Evolutionary conservation across 2,888 invertebrate species (phyloP).

Genomic region (Lumbricus terrestris): DNA sequence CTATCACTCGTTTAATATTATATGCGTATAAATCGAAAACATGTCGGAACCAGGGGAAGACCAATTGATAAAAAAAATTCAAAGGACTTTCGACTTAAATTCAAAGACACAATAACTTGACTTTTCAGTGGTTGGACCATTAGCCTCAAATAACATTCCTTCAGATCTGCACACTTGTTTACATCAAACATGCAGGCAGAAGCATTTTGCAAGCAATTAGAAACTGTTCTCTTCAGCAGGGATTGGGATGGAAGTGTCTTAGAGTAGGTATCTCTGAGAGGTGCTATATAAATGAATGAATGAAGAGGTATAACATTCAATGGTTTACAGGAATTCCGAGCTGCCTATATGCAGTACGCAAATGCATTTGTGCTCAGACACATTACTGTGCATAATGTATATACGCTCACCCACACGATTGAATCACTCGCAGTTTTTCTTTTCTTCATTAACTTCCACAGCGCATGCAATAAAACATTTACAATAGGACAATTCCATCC

Average conservation of each 20-base stretch:
- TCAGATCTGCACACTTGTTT: neutral
- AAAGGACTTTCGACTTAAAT: too few relatives aligned
- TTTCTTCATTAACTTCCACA: neutral
- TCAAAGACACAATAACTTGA: neutral
- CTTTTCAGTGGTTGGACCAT: neutral
- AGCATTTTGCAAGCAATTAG: neutral
- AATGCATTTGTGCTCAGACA: neutral
- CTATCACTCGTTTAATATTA: too few relatives aligned
- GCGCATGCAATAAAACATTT: neutral
- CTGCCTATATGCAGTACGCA: too few relatives aligned
- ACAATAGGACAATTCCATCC: neutral
- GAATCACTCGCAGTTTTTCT: too few relatives aligned
- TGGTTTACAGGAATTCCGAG: neutral
- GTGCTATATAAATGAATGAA: neutral
- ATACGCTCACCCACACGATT: neutral
- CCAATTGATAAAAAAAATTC: too few relatives aligned
- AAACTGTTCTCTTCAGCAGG: neutral
- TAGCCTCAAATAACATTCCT: neutral
- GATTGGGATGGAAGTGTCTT: neutral
- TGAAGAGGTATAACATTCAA: neutral
- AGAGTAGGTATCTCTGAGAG: too few relatives aligned
- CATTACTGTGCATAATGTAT: neutral
- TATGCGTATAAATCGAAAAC: neutral
- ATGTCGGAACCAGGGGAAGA: too few relatives aligned
- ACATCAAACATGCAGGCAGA: too few relatives aligned